Base-by-base conservation (phyloP, 2,888 invertebrate genomes). In the Pyrocoelia pectoralis region DNA sequence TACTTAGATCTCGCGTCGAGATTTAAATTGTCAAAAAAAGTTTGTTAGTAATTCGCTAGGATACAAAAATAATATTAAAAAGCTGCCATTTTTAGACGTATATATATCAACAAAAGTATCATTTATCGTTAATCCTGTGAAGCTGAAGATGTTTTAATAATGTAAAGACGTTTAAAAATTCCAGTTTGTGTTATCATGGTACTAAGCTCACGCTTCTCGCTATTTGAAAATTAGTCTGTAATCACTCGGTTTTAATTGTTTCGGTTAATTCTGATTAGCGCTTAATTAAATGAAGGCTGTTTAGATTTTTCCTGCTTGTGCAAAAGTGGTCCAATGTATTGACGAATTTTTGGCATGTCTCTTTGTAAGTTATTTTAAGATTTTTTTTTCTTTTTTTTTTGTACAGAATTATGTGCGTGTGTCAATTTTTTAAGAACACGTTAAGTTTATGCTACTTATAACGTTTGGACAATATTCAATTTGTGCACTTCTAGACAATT, bases 241-340 rank as follows among this genome's bases (percentile, higher is more conserved):
- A n/a, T n/a, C n/a, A n/a, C n/a, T n/a, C n/a, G n/a, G n/a, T n/a
- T n/a, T n/a, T n/a, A n/a, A n/a, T 5, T 28, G 10, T 48, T 48
- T 17, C n/a, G 12, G 4, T 28, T 50, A 50, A 50, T 24, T 28
- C 14, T 17, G 12, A 17, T 17, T 50, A 28, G 28, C 49, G 49
- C 49, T 28, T 50, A 46, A 46, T 18, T 17, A 18, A 33, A 46
- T 10, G n/a, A 46, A 46, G 17, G 17, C 17, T 46, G 46, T 46
- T 46, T 33, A 33, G 33, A 33, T 33, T 33, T 46, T 46, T 38
- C 33, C 41, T 56, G 59, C 61, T 50, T 33, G 29, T 55, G 49
- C 58, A 51, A 53, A 62, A 68, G 73, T 72, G 73, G 73, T 74
- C 73, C 72, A 74, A 72, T 69, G 68, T 69, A 69, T 71, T 69